These are phyloP conservation scores for Chanos chanos DNA, from an alignment of 2,797 vertebrate genomes.

Conservation along the genomic window DNA sequence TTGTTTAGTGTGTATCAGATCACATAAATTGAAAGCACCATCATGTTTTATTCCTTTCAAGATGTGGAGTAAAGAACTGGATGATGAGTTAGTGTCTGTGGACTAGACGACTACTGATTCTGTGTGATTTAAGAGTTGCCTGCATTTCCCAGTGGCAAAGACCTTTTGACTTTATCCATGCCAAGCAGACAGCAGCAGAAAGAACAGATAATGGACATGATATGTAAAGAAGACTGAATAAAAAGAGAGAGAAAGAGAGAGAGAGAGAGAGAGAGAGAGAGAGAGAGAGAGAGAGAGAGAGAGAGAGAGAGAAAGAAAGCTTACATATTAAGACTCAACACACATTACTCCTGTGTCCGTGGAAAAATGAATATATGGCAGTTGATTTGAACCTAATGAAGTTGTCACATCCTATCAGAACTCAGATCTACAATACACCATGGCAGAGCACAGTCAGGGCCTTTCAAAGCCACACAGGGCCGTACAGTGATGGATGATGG, in stretches of 20 bases:
- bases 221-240: neutral
- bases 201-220: constrained; percentile 7
- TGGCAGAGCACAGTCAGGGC: constrained; percentile 52
- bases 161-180: constrained; percentile 1
- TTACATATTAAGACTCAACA: constrained; percentile 28
- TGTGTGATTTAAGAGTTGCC: too few species aligned
- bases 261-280: neutral
- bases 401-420: constrained; percentile 73
- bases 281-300: neutral
- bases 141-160: constrained; percentile 9
- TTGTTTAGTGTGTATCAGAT: too few species aligned
- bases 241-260: neutral
- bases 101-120: too few species aligned
- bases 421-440: constrained; percentile 58
- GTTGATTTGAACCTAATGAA: constrained; percentile 72
- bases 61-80: too few species aligned
- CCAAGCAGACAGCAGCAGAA: constrained; percentile 11
- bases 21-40: too few species aligned
- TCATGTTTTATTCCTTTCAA: too few species aligned
- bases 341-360: constrained; percentile 50
- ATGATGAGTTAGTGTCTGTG: too few species aligned
- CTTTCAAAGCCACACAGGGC: too few species aligned
- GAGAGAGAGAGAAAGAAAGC: neutral
- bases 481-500: constrained; percentile 65
- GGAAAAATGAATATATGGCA: constrained; percentile 52